Evolutionary conservation across 2,888 invertebrate species (phyloP).

Genomic region (Dione vanillae): DNA sequence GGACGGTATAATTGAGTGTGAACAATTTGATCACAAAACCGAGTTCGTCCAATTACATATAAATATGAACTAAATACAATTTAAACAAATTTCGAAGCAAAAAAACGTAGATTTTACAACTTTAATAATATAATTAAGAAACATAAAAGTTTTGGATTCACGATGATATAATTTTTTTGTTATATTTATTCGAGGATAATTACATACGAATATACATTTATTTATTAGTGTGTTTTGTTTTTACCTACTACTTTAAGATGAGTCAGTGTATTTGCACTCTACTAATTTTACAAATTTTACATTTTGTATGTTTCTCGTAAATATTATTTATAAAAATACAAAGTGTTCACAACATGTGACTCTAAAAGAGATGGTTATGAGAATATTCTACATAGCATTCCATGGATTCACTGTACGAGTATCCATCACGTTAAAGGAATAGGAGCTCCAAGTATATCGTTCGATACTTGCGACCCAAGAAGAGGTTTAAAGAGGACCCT

Average conservation of each 20-base stretch:
- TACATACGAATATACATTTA: not conserved
- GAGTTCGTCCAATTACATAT: slow-evolving; percentile 37
- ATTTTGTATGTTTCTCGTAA: too few species aligned
- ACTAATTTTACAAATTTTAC: not conserved
- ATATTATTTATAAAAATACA: too few species aligned
- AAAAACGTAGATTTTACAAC: slow-evolving; percentile 3
- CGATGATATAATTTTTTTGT: not conserved
- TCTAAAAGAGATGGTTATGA: too few species aligned
- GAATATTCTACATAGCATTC: too few species aligned
- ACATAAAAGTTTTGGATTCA: slow-evolving; percentile 12
- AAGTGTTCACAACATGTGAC: too few species aligned
- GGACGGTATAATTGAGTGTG: slow-evolving; percentile 34
- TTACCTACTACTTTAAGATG: not conserved
- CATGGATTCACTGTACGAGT: too few species aligned
- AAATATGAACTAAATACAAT: slow-evolving; percentile 36
- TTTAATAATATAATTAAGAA: slow-evolving; percentile 13
- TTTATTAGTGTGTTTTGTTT: not conserved
- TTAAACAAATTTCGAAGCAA: slow-evolving; percentile 22
- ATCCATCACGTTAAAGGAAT: too few species aligned
- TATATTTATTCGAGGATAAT: slow-evolving; percentile 5
- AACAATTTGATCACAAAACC: slow-evolving; percentile 34
- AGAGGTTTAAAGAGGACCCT: too few species aligned
- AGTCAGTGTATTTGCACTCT: not conserved
- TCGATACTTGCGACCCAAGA: too few species aligned
- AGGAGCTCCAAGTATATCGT: too few species aligned